Evolutionary conservation across 2,113 vertebrate species (phyloP), one percentile per base, ranked within the genome.

Genomic region (Rhynchomys soricoides): DNA sequence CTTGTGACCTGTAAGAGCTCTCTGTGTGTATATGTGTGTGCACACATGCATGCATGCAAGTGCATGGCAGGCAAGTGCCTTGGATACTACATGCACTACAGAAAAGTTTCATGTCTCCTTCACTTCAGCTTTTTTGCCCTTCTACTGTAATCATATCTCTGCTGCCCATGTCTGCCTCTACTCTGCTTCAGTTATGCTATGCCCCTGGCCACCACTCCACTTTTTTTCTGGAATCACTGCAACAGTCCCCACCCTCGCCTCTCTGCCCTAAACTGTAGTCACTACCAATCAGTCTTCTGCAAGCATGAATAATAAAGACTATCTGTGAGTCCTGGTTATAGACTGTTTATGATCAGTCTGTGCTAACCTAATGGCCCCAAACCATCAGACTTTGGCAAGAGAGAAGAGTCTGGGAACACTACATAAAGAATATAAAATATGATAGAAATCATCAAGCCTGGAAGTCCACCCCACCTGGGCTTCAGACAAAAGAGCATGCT

Each of bases 241-340:
- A 45, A 16, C 13, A 45, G 55, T 40, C 29, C 29, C 8, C 10
- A 19, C 12, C 82, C 59, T 64, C 4, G 10, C 7, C 52, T 83
- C 45, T 45, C 43, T 34, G 21, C 37, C 22, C 43, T 55, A 45
- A 55, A 17, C 29, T 21, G 29, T 34, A 15, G 1, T 7, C 4
- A 45, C n/a, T 2, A 31, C 9, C 8, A 1, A 17, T 29, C 31
- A 45, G 59, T 86, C 17, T 31, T 48, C 37, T 15, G 31, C 45
- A 50, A 79, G n/a, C 9, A 74, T 21, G 57, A 40, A 37, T 11
- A 24, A 7, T 3, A 29, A 9, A 16, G 11, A 16, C 3, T 19
- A 31, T 34, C 3, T 29, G 3, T 4, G 0, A 40, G 7, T 45
- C 7, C 7, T 1, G 37, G 11, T 22, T 21, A 24, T 3, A 59